Percentiles rank a stretch among this genome's conserved stretches.
Evolutionary conservation across 1,140 invertebrate genomes (phyloP).

Genomic region (Caenorhabditis remanei): DNA sequence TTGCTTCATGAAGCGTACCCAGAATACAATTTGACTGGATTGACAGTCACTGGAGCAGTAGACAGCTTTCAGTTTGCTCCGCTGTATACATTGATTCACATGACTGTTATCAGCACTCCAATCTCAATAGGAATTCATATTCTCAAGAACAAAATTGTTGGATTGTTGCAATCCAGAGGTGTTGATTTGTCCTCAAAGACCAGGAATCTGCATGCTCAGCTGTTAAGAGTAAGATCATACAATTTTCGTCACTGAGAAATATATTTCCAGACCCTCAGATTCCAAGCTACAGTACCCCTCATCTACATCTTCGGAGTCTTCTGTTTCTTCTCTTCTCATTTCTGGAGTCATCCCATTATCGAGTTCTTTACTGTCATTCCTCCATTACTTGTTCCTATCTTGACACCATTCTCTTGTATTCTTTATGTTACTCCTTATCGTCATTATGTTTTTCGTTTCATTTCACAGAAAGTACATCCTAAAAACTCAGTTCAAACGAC

Average conservation of each 20-base stretch:
- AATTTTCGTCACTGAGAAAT: background rate
- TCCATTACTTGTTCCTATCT: background rate
- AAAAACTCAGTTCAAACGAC: background rate
- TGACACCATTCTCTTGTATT: background rate
- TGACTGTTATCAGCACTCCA: slow-evolving; percentile 48
- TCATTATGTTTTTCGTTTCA: background rate
- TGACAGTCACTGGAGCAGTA: slow-evolving; percentile 32
- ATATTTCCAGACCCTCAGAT: slow-evolving; percentile 46
- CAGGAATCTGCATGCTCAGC: slow-evolving; percentile 1
- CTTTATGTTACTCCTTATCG: background rate
- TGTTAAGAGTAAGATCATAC: background rate
- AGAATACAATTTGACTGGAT: slow-evolving; percentile 34
- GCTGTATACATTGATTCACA: slow-evolving; percentile 51
- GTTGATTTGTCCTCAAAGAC: background rate
- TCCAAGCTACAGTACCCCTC: slow-evolving; percentile 45
- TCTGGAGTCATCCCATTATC: slow-evolving; percentile 45
- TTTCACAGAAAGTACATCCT: background rate
- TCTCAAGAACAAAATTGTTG: background rate
- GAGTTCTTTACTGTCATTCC: slow-evolving; percentile 38
- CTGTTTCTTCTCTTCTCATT: background rate
- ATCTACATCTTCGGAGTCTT: slow-evolving; percentile 43
- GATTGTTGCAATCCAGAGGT: background rate
- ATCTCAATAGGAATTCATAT: slow-evolving; percentile 30
- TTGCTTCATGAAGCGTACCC: slow-evolving; percentile 5
- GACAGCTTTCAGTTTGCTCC: background rate